Percentiles rank a stretch among this genome's conserved stretches.
Conservation (phyloP, 2,797 vertebrate genomes). For the Argyrosomus regius region DNA sequence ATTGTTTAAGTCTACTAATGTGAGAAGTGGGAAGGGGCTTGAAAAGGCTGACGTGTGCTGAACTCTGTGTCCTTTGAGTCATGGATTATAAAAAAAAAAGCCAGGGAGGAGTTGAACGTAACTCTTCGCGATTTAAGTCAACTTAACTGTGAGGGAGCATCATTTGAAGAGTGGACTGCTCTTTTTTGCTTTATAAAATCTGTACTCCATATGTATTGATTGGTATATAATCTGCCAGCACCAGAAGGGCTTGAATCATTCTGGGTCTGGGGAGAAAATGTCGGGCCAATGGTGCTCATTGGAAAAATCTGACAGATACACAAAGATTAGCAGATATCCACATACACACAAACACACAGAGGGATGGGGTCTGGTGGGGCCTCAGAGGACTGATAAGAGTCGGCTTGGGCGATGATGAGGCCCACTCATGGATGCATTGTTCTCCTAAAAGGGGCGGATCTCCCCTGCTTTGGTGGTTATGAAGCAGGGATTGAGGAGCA, state of each 20-base stretch:
- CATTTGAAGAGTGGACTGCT: slow-evolving; percentile 42
- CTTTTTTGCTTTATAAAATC: slow-evolving; percentile 60
- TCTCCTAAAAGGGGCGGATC: slow-evolving; percentile 84
- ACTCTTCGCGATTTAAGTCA: slow-evolving; percentile 50
- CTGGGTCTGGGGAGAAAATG: slow-evolving; percentile 64
- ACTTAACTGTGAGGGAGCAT: slow-evolving; percentile 35
- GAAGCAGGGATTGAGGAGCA: slow-evolving; percentile 84
- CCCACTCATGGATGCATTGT: slow-evolving; percentile 85
- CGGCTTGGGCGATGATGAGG: slow-evolving; percentile 86
- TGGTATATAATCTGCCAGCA: slow-evolving; percentile 76
- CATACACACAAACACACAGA: slow-evolving; percentile 51
- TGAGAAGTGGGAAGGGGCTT: slow-evolving; percentile 42
- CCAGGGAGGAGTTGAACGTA: slow-evolving; percentile 23
- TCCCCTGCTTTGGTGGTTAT: slow-evolving; percentile 80
- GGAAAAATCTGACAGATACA: slow-evolving; percentile 77
- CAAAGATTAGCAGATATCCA: slow-evolving; percentile 80
- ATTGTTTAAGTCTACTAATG: slow-evolving; percentile 73
- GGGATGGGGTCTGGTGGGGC: slow-evolving; percentile 73
- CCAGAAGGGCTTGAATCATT: slow-evolving; percentile 77
- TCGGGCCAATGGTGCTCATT: slow-evolving; percentile 60
- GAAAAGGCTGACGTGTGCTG: slow-evolving; percentile 44
- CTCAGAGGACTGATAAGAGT: slow-evolving; percentile 83
- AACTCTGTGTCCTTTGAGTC: slow-evolving; percentile 48
- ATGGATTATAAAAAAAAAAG: slow-evolving; percentile 15
- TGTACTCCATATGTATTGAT: slow-evolving; percentile 78